These are phyloP conservation scores for Hippolais icterina DNA, from an alignment of 2,113 vertebrate genomes.

Conservation along the genomic window DNA sequence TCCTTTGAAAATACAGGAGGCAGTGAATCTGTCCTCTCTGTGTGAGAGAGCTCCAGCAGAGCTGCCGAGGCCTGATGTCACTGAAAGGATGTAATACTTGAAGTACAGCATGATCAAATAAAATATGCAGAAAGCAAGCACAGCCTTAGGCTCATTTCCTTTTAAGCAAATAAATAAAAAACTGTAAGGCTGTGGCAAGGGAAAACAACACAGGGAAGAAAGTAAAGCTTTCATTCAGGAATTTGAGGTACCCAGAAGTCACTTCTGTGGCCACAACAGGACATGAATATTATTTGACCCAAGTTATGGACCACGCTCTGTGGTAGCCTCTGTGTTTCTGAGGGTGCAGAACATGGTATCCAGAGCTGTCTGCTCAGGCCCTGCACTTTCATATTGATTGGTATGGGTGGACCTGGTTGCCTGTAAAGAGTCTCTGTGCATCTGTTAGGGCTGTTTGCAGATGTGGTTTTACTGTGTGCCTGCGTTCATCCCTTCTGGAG, in stretches of 20 bases:
- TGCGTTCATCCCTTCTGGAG: neutral
- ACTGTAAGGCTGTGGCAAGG: neutral
- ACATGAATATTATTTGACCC: neutral
- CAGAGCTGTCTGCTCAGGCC: neutral
- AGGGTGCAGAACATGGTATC: neutral
- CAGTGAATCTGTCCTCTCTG: neutral
- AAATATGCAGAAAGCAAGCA: slow-evolving; percentile 32
- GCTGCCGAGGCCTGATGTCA: neutral
- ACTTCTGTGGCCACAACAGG: neutral
- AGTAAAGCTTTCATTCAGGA: neutral
- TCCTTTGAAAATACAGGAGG: slow-evolving; percentile 35
- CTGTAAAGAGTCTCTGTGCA: neutral
- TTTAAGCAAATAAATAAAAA: slow-evolving; percentile 36
- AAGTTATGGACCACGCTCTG: neutral
- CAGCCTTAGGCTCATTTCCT: slow-evolving; percentile 12
- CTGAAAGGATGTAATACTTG: neutral
- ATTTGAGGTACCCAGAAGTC: neutral
- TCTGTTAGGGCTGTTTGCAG: neutral
- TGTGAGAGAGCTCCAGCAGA: slow-evolving; percentile 16
- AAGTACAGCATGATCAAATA: slow-evolving; percentile 27
- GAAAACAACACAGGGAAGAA: neutral
- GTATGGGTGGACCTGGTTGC: neutral
- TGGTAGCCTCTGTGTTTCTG: neutral
- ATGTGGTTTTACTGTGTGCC: neutral
- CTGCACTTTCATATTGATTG: neutral